phyloP scores from a whole-genome alignment of 2,888 invertebrate species.

The Saturnia japonica region DNA sequence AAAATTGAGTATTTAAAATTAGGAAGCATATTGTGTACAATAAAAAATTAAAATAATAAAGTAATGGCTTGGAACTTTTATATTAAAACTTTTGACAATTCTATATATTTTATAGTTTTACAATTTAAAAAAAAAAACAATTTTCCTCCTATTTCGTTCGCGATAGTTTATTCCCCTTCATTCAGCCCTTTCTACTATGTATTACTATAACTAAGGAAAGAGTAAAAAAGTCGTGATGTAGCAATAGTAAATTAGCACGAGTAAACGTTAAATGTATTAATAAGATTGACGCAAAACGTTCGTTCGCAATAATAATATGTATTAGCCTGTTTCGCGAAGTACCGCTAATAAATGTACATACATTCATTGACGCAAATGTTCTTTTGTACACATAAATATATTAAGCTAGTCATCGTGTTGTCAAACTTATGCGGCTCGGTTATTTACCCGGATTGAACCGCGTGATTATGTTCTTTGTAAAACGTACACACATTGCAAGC shows the following conservation, averaged over 20 bases:
- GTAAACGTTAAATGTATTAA: conserved; percentile 49
- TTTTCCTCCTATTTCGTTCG: not conserved
- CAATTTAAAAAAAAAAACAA: no score
- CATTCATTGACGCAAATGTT: conserved; percentile 64
- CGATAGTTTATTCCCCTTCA: conserved; percentile 1
- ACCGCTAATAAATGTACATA: conserved; percentile 61
- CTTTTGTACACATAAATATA: conserved; percentile 36
- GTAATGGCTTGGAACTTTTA: no score
- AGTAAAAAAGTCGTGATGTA: conserved; percentile 40
- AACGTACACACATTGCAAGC: not conserved
- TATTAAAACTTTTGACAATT: no score
- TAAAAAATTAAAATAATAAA: no score
- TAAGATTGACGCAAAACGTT: conserved; percentile 56
- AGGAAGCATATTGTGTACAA: no score
- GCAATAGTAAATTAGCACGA: conserved; percentile 44
- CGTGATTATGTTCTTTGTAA: conserved; percentile 8
- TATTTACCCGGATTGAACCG: conserved; percentile 34
- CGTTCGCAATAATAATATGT: conserved; percentile 33
- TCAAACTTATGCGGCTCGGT: conserved; percentile 35
- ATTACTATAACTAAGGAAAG: conserved; percentile 23
- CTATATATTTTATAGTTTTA: no score
- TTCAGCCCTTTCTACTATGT: not conserved
- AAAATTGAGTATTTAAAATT: no score
- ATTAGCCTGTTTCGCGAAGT: conserved; percentile 47
- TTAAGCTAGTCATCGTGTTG: conserved; percentile 39